These are phyloP conservation scores for Xanthia icteritia DNA, from an alignment of 2,888 invertebrate species.

Conservation along the genomic window DNA sequence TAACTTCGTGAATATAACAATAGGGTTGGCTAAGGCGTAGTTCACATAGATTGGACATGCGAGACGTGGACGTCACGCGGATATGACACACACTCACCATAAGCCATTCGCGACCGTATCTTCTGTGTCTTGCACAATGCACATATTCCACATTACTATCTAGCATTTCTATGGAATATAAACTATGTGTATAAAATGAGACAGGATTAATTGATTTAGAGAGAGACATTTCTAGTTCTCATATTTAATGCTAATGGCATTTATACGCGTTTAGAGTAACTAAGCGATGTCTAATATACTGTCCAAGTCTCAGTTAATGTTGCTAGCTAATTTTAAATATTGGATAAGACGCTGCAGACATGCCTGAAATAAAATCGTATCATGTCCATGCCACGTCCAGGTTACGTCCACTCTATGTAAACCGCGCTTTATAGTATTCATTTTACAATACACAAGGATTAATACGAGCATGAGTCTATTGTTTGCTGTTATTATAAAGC, in stretches of 20 bases:
- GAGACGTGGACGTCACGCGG: not conserved
- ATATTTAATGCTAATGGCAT: not conserved
- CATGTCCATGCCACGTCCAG: not conserved
- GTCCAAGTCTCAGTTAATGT: no score
- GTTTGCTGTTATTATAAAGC: conserved; percentile 63
- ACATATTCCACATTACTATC: not conserved
- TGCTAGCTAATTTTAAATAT: not conserved
- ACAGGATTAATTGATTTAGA: not conserved
- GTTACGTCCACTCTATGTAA: not conserved
- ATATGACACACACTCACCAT: not conserved
- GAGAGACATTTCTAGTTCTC: not conserved
- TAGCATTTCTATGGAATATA: not conserved
- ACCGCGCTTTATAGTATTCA: conserved; percentile 29
- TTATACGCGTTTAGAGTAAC: not conserved
- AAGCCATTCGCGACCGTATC: not conserved
- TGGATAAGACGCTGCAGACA: not conserved
- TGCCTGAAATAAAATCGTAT: not conserved
- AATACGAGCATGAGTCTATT: conserved; percentile 49
- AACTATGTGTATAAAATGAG: not conserved
- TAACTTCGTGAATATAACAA: conserved; percentile 29
- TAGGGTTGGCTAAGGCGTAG: conserved; percentile 3
- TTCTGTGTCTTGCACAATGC: not conserved
- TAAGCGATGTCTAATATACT: no score
- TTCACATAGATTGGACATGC: conserved; percentile 7
- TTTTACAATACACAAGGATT: conserved; percentile 55